Base-by-base conservation (phyloP, 2,113 vertebrate species). In the Rhegmatorhina hoffmannsi region DNA sequence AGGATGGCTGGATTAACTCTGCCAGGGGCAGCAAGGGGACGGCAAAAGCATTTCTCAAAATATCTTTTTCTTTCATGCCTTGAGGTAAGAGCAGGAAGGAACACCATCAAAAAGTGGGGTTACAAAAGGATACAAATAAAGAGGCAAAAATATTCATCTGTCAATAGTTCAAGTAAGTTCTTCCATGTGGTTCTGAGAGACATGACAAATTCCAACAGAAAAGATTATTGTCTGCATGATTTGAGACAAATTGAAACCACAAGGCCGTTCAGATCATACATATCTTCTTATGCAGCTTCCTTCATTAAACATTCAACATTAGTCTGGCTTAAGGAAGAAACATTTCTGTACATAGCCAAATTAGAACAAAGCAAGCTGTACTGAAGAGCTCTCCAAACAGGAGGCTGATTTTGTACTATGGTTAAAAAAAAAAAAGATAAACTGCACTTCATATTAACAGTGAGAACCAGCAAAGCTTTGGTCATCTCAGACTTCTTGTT, bases 1-100 rank as follows among this genome's bases (percentile, higher is more conserved):
- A 91, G 94, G 95, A 76, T 3, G 56, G 84, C 75, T 87, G 90
- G 94, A 81, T 93, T 83, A 68, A 89, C 94, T 91, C 96, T 89
- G 69, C 73, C 55, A 92, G 90, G 84, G 82, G 92, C 90, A 94
- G 93, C 83, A 87, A 91, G 49, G 92, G 75, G 95, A 97, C 56
- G 89, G 85, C 69, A 73, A 94, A 90, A 96, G 64, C 38, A 83
- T 81, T 81, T 95, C 92, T 96, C 87, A 96, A 97, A 96, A 95
- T 92, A 94, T 55, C 88, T 89, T 94, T 92, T 94, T 67, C 77
- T 96, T 95, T 95, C 92, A 52, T 50, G 63, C 91, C 90, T 96
- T 83, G 86, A 95, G 95, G 91, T 96, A 92, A 94, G 75, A 90
- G 56, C 64, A 94, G 87, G 94, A 97, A 97, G 87, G 62, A 58